Percentiles rank a stretch among this genome's conserved stretches.
phyloP scores from a whole-genome alignment of 2,797 vertebrate genomes.

The Sebastes taczanowskii region DNA sequence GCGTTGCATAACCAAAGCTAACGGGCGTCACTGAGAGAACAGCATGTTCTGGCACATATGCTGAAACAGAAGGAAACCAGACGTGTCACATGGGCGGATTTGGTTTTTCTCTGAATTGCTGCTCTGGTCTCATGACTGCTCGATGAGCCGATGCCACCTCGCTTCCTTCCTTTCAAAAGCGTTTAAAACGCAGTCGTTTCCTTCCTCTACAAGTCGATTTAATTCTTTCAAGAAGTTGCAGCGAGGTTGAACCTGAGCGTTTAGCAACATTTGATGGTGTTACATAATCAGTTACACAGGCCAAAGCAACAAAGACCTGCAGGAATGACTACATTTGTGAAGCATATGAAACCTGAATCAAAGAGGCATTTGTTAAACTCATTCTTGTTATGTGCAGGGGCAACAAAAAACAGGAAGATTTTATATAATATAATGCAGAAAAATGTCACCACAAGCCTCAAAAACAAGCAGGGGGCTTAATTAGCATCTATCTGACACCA shows the following conservation, averaged over 20 bases:
- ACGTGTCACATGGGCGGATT: constrained; percentile 71
- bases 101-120: constrained; percentile 87
- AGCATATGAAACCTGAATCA: background rate
- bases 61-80: constrained; percentile 82
- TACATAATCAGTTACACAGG: background rate
- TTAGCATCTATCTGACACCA: background rate
- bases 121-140: constrained; percentile 41
- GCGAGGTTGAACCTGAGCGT: background rate
- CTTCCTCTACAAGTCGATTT: constrained; percentile 19
- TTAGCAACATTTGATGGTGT: background rate
- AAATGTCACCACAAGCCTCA: background rate
- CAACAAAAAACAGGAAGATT: background rate
- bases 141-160: constrained; percentile 41
- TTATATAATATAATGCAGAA: background rate
- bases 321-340: background rate
- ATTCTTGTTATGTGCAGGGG: background rate
- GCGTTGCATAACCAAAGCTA: constrained; percentile 59
- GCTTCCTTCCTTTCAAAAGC: constrained; percentile 57
- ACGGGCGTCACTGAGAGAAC: constrained; percentile 71
- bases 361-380: background rate
- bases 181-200: constrained; percentile 19
- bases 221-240: constrained; percentile 3
- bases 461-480: background rate
- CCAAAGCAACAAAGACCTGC: background rate
- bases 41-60: constrained; percentile 66